These are phyloP conservation scores for Cephalopterus ornatus DNA, from an alignment of 2,113 vertebrate species.

Conservation along the genomic window DNA sequence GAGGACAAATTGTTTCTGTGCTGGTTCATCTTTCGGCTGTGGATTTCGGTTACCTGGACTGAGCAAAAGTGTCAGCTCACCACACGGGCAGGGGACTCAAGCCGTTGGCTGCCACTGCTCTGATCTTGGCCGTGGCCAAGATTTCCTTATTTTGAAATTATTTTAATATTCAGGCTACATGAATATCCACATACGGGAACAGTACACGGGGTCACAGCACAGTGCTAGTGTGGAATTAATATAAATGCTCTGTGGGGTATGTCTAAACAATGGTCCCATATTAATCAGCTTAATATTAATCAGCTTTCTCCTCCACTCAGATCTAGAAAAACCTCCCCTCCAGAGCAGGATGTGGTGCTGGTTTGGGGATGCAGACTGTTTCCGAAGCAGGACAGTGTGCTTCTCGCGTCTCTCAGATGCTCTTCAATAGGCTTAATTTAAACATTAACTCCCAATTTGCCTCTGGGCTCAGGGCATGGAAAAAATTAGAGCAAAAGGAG, in stretches of 20 bases:
- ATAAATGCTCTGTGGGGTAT: not conserved
- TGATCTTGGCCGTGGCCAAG: not conserved
- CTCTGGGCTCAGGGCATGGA: constrained; percentile 14
- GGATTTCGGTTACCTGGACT: not conserved
- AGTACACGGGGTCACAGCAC: fast-evolving
- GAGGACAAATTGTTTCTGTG: not conserved
- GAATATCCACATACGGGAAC: not conserved
- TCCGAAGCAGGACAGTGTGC: not conserved
- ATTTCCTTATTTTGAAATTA: not conserved
- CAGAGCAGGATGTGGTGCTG: not conserved
- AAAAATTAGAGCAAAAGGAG: constrained; percentile 37
- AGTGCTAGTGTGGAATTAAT: constrained; percentile 7
- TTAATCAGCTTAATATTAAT: constrained; percentile 55
- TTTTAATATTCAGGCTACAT: not conserved
- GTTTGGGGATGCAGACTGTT: not conserved
- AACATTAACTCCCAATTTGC: constrained; percentile 42
- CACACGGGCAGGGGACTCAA: not conserved
- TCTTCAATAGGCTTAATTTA: constrained; percentile 35
- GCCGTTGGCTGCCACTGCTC: not conserved
- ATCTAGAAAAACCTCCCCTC: not conserved
- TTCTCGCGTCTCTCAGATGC: not conserved
- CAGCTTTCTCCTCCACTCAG: not conserved
- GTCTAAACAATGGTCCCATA: constrained; percentile 17
- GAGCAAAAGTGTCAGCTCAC: not conserved
- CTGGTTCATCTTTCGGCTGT: not conserved